Base-by-base conservation (phyloP, 2,113 vertebrate genomes). In the Panthera uncia region DNA sequence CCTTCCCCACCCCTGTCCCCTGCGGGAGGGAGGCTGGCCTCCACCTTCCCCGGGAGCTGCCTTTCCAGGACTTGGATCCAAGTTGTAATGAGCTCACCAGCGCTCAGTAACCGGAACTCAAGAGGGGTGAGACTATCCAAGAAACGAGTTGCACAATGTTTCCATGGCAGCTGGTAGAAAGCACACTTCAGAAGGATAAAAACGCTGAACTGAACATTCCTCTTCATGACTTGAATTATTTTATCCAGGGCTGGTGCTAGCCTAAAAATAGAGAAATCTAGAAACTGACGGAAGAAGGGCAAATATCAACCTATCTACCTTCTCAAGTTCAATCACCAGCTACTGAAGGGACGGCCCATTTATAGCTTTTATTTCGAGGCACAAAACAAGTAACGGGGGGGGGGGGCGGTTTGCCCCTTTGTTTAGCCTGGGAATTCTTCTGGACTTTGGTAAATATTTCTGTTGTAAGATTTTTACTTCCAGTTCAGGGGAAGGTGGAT, bases 151-250 rank as follows among this genome's bases (percentile, higher is more conserved):
- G 81, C 13, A 89, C 91, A 91, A 78, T 31, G 57, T 97, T 97
- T 93, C 90, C 94, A 83, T 79, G 94, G 61, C 27, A 98, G 95
- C 65, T 91, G 95, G 90, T 73, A 84, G 87, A 91, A 97, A 87
- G 89, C 14, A 14, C 14, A 63, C 76, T 91, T 97, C 81, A 95
- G 93, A 95, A 93, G 93, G 90, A 79, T 87, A 89, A 97, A 98
- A 96, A 95, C 45, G 87, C 93, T 98, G 82, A 95, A 95, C 57
- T 73, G 48, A 55, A 87, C 83, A 91, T 94, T 94, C 69, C 69
- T 89, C 81, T 87, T 84, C 87, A 63, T 76, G 89, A 92, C 50
- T 94, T 90, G 82, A 71, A 96, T 96, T 89, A 80, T 71, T 97
- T 93, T 90, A 92, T n/a, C 57, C 38, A 73, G 69, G 63, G 45